Base-by-base conservation (phyloP, 2,113 vertebrate genomes). In the Hoplias malabaricus region DNA sequence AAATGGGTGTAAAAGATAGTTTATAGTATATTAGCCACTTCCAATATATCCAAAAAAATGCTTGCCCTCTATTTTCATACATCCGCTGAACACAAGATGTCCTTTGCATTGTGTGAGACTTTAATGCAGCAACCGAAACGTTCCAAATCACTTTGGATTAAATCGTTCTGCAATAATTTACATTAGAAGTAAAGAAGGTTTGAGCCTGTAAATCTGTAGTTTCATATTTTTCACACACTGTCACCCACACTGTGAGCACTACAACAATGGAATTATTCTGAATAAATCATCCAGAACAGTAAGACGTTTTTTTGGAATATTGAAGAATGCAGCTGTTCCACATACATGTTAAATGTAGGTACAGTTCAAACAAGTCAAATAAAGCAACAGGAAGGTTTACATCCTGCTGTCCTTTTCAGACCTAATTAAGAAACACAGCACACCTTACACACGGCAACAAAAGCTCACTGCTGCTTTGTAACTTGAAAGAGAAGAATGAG, bases 361-460 rank as follows among this genome's bases (percentile, higher is more conserved):
- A 23, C 48, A 23, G 19, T 23, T 53, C 1, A 53, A 53, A 53
- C 43, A 53, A 5, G 5, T n/a, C 25, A 71, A 23, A 33, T 40
- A 4, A 62, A 46, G 23, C 70, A 68, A 69, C 13, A 27, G 12
- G 48, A 69, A 54, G 7, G n/a, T 69, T 40, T 56, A 31, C 59
- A 78, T 84, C 66, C 54, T 75, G 69, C 62, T 78, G 59, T 78
- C 63, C 61, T 59, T 54, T 46, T 57, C 14, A 53, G 21, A 57
- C 4, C n/a, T 53, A 53, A 13, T 25, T 38, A 2, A 69, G 34
- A 72, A 27, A 12, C 21, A 16, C 67, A 69, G 50, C 40, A 48
- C 59, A 42, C 36, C 29, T 34, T n/a, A 43, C 33, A 40, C 31
- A 9, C 69, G 29, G 4, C 53, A n/a, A 53, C 36, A 50, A 69